These are phyloP conservation scores for Eupithecia vulgata DNA, from an alignment of 2,888 invertebrate species.

Conservation along the genomic window DNA sequence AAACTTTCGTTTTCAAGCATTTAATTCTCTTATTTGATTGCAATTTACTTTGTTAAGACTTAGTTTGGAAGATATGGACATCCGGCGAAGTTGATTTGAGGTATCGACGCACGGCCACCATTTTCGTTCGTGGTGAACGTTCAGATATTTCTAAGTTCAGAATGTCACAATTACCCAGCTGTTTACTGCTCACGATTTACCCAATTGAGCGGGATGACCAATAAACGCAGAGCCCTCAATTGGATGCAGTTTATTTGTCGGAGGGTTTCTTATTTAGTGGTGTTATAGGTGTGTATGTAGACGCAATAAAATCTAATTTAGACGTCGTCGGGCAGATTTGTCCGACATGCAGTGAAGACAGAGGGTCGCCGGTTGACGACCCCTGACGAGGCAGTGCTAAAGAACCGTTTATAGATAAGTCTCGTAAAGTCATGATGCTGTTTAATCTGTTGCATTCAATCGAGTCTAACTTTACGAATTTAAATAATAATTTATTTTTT, in stretches of 20 bases:
- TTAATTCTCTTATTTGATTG: too few species aligned
- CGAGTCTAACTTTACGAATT: not conserved
- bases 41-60: too few species aligned
- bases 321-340: slow-evolving; percentile 80
- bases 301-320: slow-evolving; percentile 84
- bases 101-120: too few species aligned
- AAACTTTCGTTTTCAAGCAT: too few species aligned
- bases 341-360: slow-evolving; percentile 61
- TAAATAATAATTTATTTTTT: too few species aligned
- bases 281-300: slow-evolving; percentile 64
- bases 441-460: not conserved
- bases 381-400: slow-evolving; percentile 48
- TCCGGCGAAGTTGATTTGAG: too few species aligned
- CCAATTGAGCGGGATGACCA: slow-evolving; percentile 71
- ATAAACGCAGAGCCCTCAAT: slow-evolving; percentile 53
- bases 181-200: slow-evolving; percentile 68
- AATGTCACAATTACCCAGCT: slow-evolving; percentile 70
- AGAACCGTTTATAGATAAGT: slow-evolving; percentile 14
- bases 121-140: not conserved
- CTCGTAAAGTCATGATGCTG: too few species aligned
- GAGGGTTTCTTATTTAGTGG: slow-evolving; percentile 57
- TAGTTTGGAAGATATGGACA: too few species aligned
- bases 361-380: slow-evolving; percentile 77
- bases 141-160: slow-evolving; percentile 51
- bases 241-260: slow-evolving; percentile 36